Evolutionary conservation across 2,113 vertebrate species (phyloP).

Genomic region (Nesogale talazaci): DNA sequence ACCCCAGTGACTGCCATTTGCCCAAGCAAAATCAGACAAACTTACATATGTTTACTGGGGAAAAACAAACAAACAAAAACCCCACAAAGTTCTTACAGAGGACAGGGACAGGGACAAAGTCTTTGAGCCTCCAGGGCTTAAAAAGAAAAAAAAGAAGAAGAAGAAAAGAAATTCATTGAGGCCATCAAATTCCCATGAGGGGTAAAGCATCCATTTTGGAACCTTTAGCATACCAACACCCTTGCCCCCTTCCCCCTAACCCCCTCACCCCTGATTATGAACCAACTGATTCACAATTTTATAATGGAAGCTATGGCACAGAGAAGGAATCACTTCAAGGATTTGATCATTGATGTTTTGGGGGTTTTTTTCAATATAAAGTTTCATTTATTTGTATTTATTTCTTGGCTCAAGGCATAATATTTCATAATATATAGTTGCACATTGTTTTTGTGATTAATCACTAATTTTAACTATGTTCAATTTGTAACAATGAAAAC

Average conservation of each 20-base stretch:
- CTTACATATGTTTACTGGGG: background rate
- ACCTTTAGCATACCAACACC: background rate
- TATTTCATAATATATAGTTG: too few relatives aligned
- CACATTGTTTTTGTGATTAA: too few relatives aligned
- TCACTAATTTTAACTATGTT: too few relatives aligned
- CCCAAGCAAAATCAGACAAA: constrained; percentile 35
- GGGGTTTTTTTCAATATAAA: too few relatives aligned
- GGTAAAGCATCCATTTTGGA: background rate
- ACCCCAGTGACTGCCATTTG: background rate
- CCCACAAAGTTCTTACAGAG: background rate
- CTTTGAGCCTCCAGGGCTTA: background rate
- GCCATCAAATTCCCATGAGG: constrained; percentile 25
- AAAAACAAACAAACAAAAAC: constrained; percentile 12
- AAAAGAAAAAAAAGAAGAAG: too few relatives aligned
- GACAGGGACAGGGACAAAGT: background rate
- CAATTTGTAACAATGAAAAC: too few relatives aligned
- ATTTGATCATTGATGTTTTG: background rate
- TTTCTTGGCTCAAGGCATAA: too few relatives aligned
- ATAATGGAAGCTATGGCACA: background rate
- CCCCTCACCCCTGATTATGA: background rate
- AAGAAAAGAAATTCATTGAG: constrained; percentile 30
- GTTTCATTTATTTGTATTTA: too few relatives aligned
- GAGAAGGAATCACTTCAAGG: background rate
- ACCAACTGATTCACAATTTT: background rate
- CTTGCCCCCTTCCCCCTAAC: background rate